phyloP scores from a whole-genome alignment of 2,797 vertebrate genomes.

The Lithobates pipiens region DNA sequence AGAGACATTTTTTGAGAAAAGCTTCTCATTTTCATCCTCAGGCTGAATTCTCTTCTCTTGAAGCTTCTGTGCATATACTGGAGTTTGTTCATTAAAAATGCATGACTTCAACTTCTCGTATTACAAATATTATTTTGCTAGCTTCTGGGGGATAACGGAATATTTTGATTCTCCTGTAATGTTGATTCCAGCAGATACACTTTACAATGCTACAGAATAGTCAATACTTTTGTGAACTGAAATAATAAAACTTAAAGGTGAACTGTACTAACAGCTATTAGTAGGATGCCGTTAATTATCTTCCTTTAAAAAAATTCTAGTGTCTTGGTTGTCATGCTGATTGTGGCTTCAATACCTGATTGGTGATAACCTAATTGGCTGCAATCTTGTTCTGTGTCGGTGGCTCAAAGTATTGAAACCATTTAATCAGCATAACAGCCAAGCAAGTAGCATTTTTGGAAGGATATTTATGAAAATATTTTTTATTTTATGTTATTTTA shows the following conservation, averaged over 20 bases:
- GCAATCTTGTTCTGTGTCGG: too few species aligned
- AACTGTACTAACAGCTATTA: too few species aligned
- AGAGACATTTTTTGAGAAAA: constrained; percentile 12
- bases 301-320: too few species aligned
- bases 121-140: constrained; percentile 19
- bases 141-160: constrained; percentile 23
- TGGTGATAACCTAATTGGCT: too few species aligned
- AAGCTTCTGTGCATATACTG: constrained; percentile 8
- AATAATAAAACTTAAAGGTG: not conserved
- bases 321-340: too few species aligned
- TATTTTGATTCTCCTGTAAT: constrained; percentile 23
- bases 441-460: too few species aligned
- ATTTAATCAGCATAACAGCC: too few species aligned
- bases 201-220: not conserved
- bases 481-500: too few species aligned
- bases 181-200: not conserved
- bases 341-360: too few species aligned
- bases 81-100: constrained; percentile 35
- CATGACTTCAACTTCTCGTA: constrained; percentile 12
- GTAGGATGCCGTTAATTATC: too few species aligned
- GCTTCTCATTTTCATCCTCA: constrained; percentile 9
- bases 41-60: constrained; percentile 18
- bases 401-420: too few species aligned
- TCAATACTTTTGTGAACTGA: not conserved
- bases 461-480: too few species aligned